Percentiles rank a stretch among this genome's conserved stretches.
These are phyloP conservation scores for Notamacropus eugenii DNA, from an alignment of 2,797 vertebrate species.

Conservation along the genomic window DNA sequence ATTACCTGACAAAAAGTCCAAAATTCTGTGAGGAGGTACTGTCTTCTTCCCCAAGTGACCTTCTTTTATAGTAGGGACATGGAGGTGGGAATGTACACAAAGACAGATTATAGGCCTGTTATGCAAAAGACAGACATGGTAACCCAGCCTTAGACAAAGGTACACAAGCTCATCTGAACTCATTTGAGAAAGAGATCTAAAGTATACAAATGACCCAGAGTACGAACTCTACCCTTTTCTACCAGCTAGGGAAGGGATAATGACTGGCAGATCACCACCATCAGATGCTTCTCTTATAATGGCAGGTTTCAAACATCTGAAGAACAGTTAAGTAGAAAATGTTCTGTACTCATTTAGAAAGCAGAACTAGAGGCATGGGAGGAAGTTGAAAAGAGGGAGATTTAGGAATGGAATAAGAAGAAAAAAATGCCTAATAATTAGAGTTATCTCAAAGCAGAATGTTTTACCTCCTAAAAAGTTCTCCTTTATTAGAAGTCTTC, in stretches of 20 bases:
- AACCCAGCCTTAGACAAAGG: not conserved
- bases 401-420: not conserved
- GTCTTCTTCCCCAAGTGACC: not conserved
- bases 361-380: not conserved
- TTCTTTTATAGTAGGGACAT: not conserved
- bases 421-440: not conserved
- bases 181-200: not conserved
- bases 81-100: not conserved
- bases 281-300: not conserved
- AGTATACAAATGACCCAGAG: not conserved
- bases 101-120: not conserved
- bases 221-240: not conserved
- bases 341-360: not conserved
- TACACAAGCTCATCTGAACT: not conserved
- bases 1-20: not conserved
- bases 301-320: not conserved
- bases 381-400: not conserved
- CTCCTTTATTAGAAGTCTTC: not conserved
- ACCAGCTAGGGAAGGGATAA: not conserved
- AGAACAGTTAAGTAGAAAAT: not conserved
- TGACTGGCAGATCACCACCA: not conserved
- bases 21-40: not conserved
- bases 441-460: not conserved
- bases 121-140: not conserved
- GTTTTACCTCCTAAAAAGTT: not conserved